phyloP scores from a whole-genome alignment of 2,888 invertebrate species.

The Megaustenia siamemsis region DNA sequence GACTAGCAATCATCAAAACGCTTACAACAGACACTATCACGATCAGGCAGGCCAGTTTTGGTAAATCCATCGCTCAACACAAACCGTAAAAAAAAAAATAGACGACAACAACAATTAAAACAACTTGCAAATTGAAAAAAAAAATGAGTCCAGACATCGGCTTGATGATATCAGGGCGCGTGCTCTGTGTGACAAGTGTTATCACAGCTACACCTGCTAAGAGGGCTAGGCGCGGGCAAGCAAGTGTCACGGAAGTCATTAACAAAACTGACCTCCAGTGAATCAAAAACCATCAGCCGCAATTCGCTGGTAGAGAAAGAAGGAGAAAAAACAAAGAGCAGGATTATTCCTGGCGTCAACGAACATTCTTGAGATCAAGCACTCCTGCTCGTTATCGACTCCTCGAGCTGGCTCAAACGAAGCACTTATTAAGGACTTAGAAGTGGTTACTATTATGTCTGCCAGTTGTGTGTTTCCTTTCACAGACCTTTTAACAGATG shows the following conservation, averaged over 20 bases:
- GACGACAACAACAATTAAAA: too few species aligned
- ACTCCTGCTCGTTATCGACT: slow-evolving; percentile 22
- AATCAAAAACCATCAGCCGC: slow-evolving; percentile 39
- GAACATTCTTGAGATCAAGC: slow-evolving; percentile 6
- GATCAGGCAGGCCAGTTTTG: too few species aligned
- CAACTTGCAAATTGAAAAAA: too few species aligned
- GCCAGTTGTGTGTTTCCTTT: not conserved
- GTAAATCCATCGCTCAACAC: too few species aligned
- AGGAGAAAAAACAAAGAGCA: slow-evolving; percentile 29
- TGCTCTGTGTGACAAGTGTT: not conserved
- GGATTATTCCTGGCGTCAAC: not conserved
- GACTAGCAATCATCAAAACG: too few species aligned
- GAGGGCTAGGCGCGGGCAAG: not conserved
- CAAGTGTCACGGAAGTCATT: slow-evolving; percentile 1
- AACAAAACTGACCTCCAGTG: not conserved
- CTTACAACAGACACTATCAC: too few species aligned
- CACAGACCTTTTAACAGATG: slow-evolving; percentile 23
- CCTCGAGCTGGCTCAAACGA: slow-evolving; percentile 13
- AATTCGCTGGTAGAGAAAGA: slow-evolving; percentile 3
- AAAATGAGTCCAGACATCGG: not conserved
- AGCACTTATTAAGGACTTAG: slow-evolving; percentile 36
- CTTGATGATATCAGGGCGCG: not conserved
- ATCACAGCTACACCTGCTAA: not conserved
- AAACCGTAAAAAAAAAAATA: too few species aligned
- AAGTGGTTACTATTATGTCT: slow-evolving; percentile 32